A percentile compares a stretch with the other conserved stretches of the same genome.
Conservation (phyloP, 2,888 invertebrate genomes). For the Erebia aethiops region DNA sequence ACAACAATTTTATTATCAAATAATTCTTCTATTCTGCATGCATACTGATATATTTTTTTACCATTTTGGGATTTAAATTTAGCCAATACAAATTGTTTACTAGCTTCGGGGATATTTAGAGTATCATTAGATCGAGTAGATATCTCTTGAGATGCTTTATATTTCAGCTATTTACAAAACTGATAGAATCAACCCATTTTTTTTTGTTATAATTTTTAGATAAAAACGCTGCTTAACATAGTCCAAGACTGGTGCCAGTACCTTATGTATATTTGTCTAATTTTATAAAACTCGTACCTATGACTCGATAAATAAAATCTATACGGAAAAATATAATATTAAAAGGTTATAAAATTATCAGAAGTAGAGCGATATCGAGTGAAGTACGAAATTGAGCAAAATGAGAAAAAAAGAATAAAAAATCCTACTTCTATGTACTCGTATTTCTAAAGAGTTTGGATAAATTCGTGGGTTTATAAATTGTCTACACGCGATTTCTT, state of each 20-base stretch:
- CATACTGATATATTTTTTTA: constrained; percentile 1
- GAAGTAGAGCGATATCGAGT: not conserved
- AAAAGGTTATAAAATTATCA: not conserved
- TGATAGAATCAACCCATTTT: too few relatives aligned
- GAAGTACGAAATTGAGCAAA: constrained; percentile 30
- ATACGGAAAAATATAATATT: not conserved
- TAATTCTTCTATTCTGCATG: not conserved
- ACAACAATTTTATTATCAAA: not conserved
- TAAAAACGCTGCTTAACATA: too few relatives aligned
- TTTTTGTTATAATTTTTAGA: too few relatives aligned
- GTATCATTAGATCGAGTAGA: too few relatives aligned
- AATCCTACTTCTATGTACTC: constrained; percentile 30
- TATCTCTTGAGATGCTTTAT: too few relatives aligned
- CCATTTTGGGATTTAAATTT: not conserved
- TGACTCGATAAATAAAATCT: not conserved
- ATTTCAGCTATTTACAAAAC: too few relatives aligned
- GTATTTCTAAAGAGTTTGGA: constrained; percentile 6
- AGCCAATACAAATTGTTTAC: too few relatives aligned
- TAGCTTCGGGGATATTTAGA: too few relatives aligned
- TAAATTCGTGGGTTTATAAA: constrained; percentile 30
- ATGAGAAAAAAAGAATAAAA: constrained; percentile 36
- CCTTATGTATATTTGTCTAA: not conserved
- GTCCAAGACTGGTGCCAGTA: too few relatives aligned
- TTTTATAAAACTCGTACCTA: not conserved
- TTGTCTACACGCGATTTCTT: constrained; percentile 58